Conservation (phyloP, 2,113 vertebrate species). For the Grammomys surdaster region DNA sequence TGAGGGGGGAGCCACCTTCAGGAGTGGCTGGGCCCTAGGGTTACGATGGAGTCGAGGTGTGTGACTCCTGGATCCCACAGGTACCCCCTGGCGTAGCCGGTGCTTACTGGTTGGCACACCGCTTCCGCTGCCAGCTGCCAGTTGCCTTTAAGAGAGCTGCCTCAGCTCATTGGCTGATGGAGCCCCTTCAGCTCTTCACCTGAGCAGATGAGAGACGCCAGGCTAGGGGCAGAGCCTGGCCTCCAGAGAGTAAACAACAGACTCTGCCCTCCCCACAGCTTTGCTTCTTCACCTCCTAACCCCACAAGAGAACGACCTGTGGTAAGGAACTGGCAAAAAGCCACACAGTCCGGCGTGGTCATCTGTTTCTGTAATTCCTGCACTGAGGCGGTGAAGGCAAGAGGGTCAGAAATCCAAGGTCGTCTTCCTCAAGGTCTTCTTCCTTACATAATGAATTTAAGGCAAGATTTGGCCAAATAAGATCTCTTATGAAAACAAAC, state of each 20-base stretch:
- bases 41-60: not conserved
- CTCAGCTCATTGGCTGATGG: constrained; percentile 61
- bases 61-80: not conserved
- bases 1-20: not conserved
- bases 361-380: not conserved
- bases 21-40: not conserved
- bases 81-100: not conserved
- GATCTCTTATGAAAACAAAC: not conserved
- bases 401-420: not conserved
- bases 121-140: constrained; percentile 29
- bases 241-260: constrained; percentile 62
- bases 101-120: constrained; percentile 26
- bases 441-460: not conserved
- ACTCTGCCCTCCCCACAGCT: not conserved
- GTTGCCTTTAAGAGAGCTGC: constrained; percentile 68
- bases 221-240: not conserved
- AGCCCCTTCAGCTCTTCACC: constrained; percentile 51
- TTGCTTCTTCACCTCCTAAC: not conserved
- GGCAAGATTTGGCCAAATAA: not conserved
- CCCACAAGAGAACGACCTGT: not conserved
- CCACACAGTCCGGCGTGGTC: no score
- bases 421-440: not conserved
- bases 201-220: constrained; percentile 62
- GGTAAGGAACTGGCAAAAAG: not conserved
- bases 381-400: not conserved